phyloP scores from a whole-genome alignment of 2,113 vertebrate genomes.

The Cricetomys ansorgei region DNA sequence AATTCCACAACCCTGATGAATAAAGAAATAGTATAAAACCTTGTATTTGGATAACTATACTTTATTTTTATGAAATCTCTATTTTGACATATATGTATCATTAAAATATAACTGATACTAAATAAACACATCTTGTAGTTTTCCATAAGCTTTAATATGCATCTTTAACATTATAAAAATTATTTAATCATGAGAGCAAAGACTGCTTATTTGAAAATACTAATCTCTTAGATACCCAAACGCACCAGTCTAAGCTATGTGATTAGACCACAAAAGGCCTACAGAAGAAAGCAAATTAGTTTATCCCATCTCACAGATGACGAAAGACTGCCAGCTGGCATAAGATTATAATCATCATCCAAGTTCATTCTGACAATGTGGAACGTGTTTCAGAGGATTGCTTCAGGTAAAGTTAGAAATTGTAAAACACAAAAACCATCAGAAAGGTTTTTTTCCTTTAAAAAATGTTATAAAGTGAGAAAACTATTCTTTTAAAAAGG shows the following conservation, averaged over 20 bases:
- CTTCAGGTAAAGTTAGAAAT: constrained; percentile 35
- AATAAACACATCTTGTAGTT: constrained; percentile 24
- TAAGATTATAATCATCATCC: background rate
- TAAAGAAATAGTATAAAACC: background rate
- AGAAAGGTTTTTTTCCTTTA: background rate
- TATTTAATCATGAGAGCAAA: background rate
- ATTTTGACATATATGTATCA: background rate
- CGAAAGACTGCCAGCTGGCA: background rate
- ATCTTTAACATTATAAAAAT: constrained; percentile 29
- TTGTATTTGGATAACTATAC: background rate
- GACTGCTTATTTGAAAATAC: constrained; percentile 46
- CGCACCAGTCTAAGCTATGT: background rate
- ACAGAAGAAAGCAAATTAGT: background rate
- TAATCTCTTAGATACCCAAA: constrained; percentile 23
- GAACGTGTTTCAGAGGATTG: background rate
- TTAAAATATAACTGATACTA: constrained; percentile 25
- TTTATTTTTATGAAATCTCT: background rate
- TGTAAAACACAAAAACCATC: constrained; percentile 3
- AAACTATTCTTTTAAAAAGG: background rate
- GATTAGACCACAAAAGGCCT: background rate
- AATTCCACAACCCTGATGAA: background rate
- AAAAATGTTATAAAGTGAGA: background rate
- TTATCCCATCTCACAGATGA: background rate
- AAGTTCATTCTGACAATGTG: constrained; percentile 28
- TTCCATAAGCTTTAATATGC: constrained; percentile 17